Evolutionary conservation across 1,140 invertebrate species (phyloP).

Genomic region (Danaus melanippus): DNA sequence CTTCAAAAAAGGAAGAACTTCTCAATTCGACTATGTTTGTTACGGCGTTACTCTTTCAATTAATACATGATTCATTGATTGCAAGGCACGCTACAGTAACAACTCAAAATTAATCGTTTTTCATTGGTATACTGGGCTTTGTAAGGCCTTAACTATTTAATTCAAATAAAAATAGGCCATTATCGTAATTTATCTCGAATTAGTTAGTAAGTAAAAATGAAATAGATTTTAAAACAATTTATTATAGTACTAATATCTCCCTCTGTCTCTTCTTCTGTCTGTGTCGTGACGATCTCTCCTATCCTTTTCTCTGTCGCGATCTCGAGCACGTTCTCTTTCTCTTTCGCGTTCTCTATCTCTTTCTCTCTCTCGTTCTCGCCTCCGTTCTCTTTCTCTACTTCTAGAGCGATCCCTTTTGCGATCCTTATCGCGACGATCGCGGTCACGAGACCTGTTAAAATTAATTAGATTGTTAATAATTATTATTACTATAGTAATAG

Average conservation of each 20-base stretch:
- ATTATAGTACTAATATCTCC: constrained; percentile 48
- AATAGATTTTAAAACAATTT: constrained; percentile 12
- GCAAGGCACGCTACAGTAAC: no score
- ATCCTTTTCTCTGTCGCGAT: constrained; percentile 47
- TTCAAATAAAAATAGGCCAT: no score
- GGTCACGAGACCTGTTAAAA: constrained; percentile 69
- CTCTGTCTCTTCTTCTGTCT: constrained; percentile 57
- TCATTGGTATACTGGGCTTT: no score
- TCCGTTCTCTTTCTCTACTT: constrained; percentile 65
- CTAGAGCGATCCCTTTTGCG: constrained; percentile 59
- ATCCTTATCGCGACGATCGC: constrained; percentile 73
- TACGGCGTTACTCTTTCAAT: no score
- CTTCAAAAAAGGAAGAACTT: no score
- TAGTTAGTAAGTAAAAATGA: no score
- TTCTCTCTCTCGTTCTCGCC: constrained; percentile 55
- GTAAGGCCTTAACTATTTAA: no score
- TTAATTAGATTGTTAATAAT: constrained; percentile 3
- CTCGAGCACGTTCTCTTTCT: constrained; percentile 48
- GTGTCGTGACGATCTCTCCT: constrained; percentile 56
- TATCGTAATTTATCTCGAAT: no score
- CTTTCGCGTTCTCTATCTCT: constrained; percentile 63
- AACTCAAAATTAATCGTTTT: no score
- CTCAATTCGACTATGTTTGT: no score
- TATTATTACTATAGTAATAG: background rate
- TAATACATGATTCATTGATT: no score